phyloP scores from a whole-genome alignment of 2,113 vertebrate species.

The Nerophis lumbriciformis region DNA sequence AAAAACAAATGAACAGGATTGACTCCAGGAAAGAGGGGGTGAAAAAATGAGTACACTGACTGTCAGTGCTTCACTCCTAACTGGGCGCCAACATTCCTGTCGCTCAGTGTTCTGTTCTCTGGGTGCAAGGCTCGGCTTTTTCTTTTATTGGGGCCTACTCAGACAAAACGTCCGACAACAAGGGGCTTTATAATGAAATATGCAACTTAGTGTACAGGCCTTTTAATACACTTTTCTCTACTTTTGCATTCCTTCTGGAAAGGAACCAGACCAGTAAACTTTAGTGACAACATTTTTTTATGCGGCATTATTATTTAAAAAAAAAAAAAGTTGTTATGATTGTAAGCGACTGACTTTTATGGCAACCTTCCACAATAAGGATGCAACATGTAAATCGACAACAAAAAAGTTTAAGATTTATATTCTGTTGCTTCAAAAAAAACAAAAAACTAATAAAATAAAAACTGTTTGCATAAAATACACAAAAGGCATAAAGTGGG shows the following conservation, averaged over 20 bases:
- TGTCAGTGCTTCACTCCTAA: neutral
- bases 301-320: too few species aligned
- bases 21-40: neutral
- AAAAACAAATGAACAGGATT: neutral
- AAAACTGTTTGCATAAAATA: too few species aligned
- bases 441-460: too few species aligned
- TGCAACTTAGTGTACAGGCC: neutral
- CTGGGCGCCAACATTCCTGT: neutral
- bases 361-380: too few species aligned
- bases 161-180: neutral
- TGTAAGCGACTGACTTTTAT: too few species aligned
- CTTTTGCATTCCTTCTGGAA: neutral
- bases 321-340: too few species aligned
- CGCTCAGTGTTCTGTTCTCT: conserved; percentile 1
- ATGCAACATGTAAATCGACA: too few species aligned
- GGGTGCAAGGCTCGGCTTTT: neutral
- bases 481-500: too few species aligned
- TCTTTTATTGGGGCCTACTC: neutral
- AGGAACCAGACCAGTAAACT: neutral
- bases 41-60: too few species aligned
- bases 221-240: neutral
- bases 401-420: too few species aligned
- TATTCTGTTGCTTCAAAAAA: too few species aligned
- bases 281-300: neutral
- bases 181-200: neutral